Evolutionary conservation across 2,113 vertebrate genomes (phyloP).

Genomic region (Paralichthys olivaceus): DNA sequence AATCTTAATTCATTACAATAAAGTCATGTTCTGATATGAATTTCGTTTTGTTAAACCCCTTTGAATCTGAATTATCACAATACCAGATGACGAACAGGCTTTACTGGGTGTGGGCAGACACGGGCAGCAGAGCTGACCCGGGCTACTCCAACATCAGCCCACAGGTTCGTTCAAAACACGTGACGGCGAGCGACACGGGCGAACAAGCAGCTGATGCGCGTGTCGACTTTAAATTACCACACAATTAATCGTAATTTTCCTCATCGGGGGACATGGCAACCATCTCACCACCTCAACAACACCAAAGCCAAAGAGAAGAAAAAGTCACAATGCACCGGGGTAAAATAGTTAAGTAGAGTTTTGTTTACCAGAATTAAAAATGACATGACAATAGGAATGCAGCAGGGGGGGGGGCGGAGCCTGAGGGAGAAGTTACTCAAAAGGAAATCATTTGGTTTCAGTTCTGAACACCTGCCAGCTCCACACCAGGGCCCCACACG

Average conservation of each 20-base stretch:
- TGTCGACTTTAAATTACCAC: not conserved
- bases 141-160: too few species aligned
- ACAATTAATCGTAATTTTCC: not conserved
- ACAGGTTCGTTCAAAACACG: too few species aligned
- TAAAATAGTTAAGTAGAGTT: not conserved
- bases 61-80: too few species aligned
- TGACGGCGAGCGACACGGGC: too few species aligned
- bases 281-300: not conserved
- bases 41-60: too few species aligned
- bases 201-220: too few species aligned
- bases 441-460: not conserved
- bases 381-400: not conserved
- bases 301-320: not conserved
- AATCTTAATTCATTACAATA: too few species aligned
- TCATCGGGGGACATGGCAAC: not conserved
- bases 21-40: too few species aligned
- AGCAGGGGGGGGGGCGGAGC: not conserved
- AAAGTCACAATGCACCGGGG: not conserved
- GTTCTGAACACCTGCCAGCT: constrained; percentile 22
- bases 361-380: constrained; percentile 12
- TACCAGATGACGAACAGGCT: too few species aligned
- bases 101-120: too few species aligned
- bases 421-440: not conserved
- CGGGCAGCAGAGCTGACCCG: too few species aligned
- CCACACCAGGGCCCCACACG: not conserved